Evolutionary conservation across 2,113 vertebrate genomes (phyloP), one percentile per base, ranked within the genome.

Genomic region (Zosterops hypoxanthus): DNA sequence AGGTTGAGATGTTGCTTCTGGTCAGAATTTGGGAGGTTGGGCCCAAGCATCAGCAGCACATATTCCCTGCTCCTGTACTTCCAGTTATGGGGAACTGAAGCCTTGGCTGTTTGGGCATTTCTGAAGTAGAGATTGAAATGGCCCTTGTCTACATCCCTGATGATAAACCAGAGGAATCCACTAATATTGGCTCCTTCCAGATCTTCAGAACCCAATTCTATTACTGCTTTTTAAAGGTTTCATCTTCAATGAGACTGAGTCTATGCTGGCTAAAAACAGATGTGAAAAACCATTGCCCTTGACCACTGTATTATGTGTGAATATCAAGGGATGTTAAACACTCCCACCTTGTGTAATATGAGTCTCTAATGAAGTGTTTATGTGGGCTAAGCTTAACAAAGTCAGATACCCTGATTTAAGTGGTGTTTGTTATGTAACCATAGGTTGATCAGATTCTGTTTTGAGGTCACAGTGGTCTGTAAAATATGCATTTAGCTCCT

Each of bases 171-270:
- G 39, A 76, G 49, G 4, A 44, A 31, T 8, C 4, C 59, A 29
- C 3, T 29, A 71, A 23, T 59, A 36, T 1, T 72, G 31, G 2
- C 3, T 83, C 22, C 20, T 82, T 78, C 12, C 13, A 8, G 4
- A 68, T 59, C 53, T 83, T 89, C 44, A 52, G 60, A 57, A 25
- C 5, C 5, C 19, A 31, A 44, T 81, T 72, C 2, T 4, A 7
- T 39, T 19, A 17, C 8, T 90, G 9, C 20, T 60, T 78, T 71
- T 41, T 20, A 42, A 55, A 31, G 36, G 10, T 21, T 6, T 66
- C 14, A 12, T 21, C 17, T 64, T 59, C 6, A 79, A 22, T n/a
- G 23, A 26, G 33, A 22, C 1, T 0, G 2, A 59, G 39, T 46
- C 12, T 47, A 2, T 57, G 39, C 55, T 68, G 57, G n/a, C 34